Base-by-base conservation (phyloP, 1,140 invertebrate species). In the Amphibalanus amphitrite region DNA sequence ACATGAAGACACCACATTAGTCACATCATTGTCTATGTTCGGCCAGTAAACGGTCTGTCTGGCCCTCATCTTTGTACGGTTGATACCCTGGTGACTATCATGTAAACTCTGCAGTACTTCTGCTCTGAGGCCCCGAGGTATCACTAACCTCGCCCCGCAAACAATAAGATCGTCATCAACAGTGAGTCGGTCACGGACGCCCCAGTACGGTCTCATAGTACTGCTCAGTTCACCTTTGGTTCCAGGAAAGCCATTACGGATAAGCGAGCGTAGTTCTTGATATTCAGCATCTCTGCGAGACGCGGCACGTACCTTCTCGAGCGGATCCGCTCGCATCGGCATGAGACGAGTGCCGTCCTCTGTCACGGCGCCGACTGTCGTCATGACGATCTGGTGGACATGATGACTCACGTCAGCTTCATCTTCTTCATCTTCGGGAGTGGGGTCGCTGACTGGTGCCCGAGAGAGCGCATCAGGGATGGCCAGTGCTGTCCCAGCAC, bases 11-110 rank as follows among this genome's bases (percentile, higher is more conserved):
- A 72, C 26, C 20, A 70, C 69, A 69, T 72, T 72, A 4, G 29
- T n/a, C 29, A 71, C 71, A 28, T 72, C 72, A 69, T 29, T 71
- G n/a, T 26, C 71, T 17, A 72, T 72, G 69, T 38, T 70, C 15
- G 71, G 71, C 71, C 71, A 71, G 29, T 69, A 71, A 3, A 59
- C 71, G 38, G 38, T 38, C 15, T 38, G 38, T 38, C 38, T 38
- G 6, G 38, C 38, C 15, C 38, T 38, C 38, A 38, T 38, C 15
- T 38, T 15, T 15, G 38, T 38, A 8, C 38, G 6, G 15, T 38
- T 38, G 38, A 38, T 47, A 25, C 68, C 38, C 26, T 38, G 40
- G 29, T 71, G 59, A 71, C 67, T 69, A 28, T 65, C 26, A 64
- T 71, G 72, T 29, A 72, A 64, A 26, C 29, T 20, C 6, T 64